Conservation (phyloP, 2,113 vertebrate species). For the Scomber scombrus region DNA sequence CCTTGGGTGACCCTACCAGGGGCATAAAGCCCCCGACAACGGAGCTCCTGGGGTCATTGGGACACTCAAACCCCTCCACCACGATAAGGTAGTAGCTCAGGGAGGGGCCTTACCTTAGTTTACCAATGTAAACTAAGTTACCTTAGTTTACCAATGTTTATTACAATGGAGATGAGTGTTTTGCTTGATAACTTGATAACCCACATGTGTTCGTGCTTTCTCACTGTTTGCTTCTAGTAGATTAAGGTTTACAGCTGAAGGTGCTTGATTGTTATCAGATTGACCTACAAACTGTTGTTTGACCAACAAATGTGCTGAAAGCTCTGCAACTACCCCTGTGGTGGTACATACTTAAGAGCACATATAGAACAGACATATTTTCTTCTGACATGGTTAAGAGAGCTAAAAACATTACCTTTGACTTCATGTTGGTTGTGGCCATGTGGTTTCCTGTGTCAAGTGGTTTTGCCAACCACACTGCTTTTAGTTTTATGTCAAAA, state of each 20-base stretch:
- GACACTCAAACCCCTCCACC: no score
- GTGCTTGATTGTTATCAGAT: constrained; percentile 13
- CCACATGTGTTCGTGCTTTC: neutral
- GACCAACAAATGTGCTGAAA: constrained; percentile 15
- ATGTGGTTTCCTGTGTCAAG: constrained; percentile 11
- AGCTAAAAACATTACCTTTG: constrained; percentile 28
- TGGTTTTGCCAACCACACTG: neutral
- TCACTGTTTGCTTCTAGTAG: neutral
- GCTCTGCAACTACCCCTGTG: neutral
- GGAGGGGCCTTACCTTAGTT: no score
- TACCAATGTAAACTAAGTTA: no score
- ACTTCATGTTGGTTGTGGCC: constrained; percentile 26
- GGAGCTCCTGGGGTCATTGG: no score
- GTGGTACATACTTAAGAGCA: neutral
- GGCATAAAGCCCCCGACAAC: no score
- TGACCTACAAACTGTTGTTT: constrained; percentile 36
- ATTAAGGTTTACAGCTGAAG: neutral
- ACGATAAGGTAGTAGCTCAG: no score
- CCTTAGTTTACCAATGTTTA: no score
- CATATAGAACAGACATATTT: constrained; percentile 1
- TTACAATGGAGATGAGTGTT: neutral
- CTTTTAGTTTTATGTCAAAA: neutral
- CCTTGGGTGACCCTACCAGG: no score
- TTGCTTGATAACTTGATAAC: neutral
- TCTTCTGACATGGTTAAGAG: neutral